Evolutionary conservation across 1,140 invertebrate species (phyloP).

Genomic region (Bradysia coprophila): DNA sequence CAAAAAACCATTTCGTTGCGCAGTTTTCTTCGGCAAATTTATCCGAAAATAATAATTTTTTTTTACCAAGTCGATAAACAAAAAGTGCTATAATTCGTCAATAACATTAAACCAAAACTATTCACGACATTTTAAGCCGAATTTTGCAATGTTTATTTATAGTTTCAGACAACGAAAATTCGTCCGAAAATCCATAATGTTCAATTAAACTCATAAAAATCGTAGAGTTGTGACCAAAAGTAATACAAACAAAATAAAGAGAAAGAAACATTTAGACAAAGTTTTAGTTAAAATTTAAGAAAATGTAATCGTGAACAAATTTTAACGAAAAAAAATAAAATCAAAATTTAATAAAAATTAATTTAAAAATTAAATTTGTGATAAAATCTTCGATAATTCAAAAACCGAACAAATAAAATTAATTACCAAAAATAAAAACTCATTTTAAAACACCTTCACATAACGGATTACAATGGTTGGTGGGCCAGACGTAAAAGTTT

Average conservation of each 20-base stretch:
- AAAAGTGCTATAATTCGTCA: background rate
- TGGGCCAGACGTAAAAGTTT: slow-evolving; percentile 64
- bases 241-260: background rate
- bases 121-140: too few species aligned
- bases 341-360: background rate
- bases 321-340: background rate
- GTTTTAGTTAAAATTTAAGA: too few species aligned
- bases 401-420: background rate
- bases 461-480: slow-evolving; percentile 32
- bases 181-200: background rate
- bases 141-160: background rate
- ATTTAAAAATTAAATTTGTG: background rate
- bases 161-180: background rate
- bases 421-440: background rate
- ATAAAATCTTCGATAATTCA: background rate
- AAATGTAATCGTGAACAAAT: too few species aligned
- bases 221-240: background rate
- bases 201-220: background rate
- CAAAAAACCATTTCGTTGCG: background rate
- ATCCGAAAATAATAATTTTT: background rate
- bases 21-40: background rate
- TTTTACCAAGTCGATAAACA: background rate
- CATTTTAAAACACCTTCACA: background rate
- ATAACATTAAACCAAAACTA: too few species aligned
- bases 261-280: too few species aligned